Percentiles rank a stretch among this genome's conserved stretches.
Evolutionary conservation across 1,140 invertebrate species (phyloP).

Genomic region (Temnothorax curvispinosus): DNA sequence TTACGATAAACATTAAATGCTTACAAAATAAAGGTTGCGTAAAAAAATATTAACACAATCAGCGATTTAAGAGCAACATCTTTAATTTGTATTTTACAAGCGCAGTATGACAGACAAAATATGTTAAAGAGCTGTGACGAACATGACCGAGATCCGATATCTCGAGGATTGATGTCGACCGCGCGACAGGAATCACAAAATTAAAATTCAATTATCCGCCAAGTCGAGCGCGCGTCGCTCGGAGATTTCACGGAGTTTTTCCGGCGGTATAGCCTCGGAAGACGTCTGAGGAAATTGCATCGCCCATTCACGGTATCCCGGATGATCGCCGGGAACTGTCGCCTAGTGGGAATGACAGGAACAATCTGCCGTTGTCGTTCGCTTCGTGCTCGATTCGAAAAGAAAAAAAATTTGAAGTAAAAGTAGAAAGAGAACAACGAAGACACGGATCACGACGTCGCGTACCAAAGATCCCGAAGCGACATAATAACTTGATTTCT

Average conservation of each 20-base stretch:
- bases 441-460: slow-evolving; percentile 39
- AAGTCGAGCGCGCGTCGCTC: slow-evolving; percentile 61
- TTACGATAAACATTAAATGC: neutral
- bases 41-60: neutral
- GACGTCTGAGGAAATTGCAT: slow-evolving; percentile 76
- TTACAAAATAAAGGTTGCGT: neutral
- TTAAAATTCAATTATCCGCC: slow-evolving; percentile 78
- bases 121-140: slow-evolving; percentile 32
- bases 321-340: slow-evolving; percentile 74
- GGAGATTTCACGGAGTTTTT: slow-evolving; percentile 71
- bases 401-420: slow-evolving; percentile 34
- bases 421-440: slow-evolving; percentile 21
- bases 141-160: slow-evolving; percentile 71
- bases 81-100: slow-evolving; percentile 1
- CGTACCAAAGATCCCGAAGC: slow-evolving; percentile 40
- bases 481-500: slow-evolving; percentile 44
- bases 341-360: slow-evolving; percentile 73
- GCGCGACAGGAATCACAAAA: slow-evolving; percentile 74
- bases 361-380: slow-evolving; percentile 79
- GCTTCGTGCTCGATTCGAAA: slow-evolving; percentile 69
- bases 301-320: slow-evolving; percentile 70
- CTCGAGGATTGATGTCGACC: slow-evolving; percentile 67
- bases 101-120: neutral
- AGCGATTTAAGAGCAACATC: neutral
- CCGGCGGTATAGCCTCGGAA: slow-evolving; percentile 64